Evolutionary conservation across 2,797 vertebrate species (phyloP), one percentile per base, ranked within the genome.

Genomic region (Poeciliopsis gracilis): DNA sequence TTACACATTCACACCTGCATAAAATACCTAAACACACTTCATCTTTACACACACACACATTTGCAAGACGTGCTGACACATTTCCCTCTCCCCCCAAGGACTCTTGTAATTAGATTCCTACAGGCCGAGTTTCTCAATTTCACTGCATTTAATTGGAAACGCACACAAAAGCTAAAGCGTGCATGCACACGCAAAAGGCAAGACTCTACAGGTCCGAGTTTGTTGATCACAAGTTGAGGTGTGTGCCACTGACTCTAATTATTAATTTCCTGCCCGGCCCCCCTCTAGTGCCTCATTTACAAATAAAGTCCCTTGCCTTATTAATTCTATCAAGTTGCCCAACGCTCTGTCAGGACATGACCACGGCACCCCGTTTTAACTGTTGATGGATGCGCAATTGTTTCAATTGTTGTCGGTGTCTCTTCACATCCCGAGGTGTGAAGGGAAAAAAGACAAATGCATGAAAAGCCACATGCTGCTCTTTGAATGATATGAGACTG

Each of bases 31-130:
- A 78, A 82, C 71, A 78, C 53, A 75, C 43, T 87, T 78, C 69
- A 74, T 82, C 53, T 83, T 47, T 23, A 59, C 53, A 79, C 66
- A 76, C 66, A 76, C 70, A 79, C 66, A 73, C 33, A 45, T 51
- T 71, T 73, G 15, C 51, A 80, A 78, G 80, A 89, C 87, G 74
- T 86, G 87, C 89, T 90, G 91, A 94, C 89, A 91, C 84, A 87
- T 55, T 91, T 87, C 80, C 86, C 77, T 82, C 78, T 83, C 81
- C 90, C 87, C 90, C 83, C 82, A 87, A 89, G 90, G 87, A 86
- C 84, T 89, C 81, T 88, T 81, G 91, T 95, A 94, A 96, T 95
- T 94, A 93, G 82, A 95, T 93, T 94, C 86, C 88, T 91, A 82
- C 87, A 79, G 89, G 88, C 90, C 88, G 82, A 84, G 85, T 91